Evolutionary conservation across 2,113 vertebrate species (phyloP).

Genomic region (Poeciliopsis retropinna): DNA sequence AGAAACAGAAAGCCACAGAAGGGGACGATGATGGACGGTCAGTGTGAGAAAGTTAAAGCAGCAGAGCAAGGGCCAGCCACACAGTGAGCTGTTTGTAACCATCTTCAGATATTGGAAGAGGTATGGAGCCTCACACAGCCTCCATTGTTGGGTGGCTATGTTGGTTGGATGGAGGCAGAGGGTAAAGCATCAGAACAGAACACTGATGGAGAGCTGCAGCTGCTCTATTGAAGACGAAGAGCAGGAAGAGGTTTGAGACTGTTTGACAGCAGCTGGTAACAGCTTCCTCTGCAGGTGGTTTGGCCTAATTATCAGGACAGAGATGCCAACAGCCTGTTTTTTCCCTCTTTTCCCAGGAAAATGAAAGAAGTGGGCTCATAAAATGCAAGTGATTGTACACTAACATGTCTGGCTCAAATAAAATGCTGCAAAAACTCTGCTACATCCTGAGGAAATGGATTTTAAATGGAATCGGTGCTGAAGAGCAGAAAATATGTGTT

Average conservation of each 20-base stretch:
- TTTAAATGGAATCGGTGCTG: constrained; percentile 8
- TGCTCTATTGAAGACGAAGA: constrained; percentile 61
- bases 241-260: constrained; percentile 45
- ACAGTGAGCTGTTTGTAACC: constrained; percentile 62
- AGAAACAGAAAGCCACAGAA: constrained; percentile 16
- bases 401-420: constrained; percentile 25
- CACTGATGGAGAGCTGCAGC: constrained; percentile 62
- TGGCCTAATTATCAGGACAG: constrained; percentile 60
- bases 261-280: constrained; percentile 68
- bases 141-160: constrained; percentile 39
- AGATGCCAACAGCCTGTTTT: constrained; percentile 52
- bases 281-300: constrained; percentile 72
- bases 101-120: constrained; percentile 51
- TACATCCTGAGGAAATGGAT: constrained; percentile 50
- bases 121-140: constrained; percentile 48
- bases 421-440: constrained; percentile 38
- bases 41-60: constrained; percentile 33
- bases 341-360: constrained; percentile 26
- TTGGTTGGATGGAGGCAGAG: constrained; percentile 50
- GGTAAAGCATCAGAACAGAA: constrained; percentile 33
- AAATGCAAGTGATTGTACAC: constrained; percentile 14
- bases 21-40: constrained; percentile 4
- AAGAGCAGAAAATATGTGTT: constrained; percentile 31
- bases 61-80: constrained; percentile 40
- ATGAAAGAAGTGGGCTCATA: constrained; percentile 33